Base-by-base conservation (phyloP, 2,888 invertebrate genomes). In the Sesia apiformis region DNA sequence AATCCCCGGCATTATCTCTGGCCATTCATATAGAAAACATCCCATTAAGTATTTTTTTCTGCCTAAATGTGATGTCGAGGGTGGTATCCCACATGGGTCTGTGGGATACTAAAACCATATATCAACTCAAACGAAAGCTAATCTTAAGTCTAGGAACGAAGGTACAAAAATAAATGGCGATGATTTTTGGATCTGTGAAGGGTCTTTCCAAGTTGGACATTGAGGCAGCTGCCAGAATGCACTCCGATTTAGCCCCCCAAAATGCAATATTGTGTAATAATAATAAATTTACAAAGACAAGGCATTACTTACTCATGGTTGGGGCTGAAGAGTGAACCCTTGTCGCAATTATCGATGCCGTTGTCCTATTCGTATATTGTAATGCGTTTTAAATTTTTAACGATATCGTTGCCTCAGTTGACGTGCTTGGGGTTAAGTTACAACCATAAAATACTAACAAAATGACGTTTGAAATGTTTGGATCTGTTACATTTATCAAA, bases 11-110 rank as follows among this genome's bases (percentile, higher is more conserved):
- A 65, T 64, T 61, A 46, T 70, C 69, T 75, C 71, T 69, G 70
- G 70, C 68, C 73, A 70, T 74, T 82, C 84, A 78, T 71, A 78
- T 81, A 85, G 84, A 85, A 84, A 84, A 85, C 84, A 86, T 84
- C 81, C 83, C 78, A 88, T 88, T 86, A 85, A 85, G 80, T 82
- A 84, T 74, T 86, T 87, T 87, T 87, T 88, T 85, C 79, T 77
- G 67, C 74, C 76, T 71, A 81, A 84, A 81, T 78, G 77, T 84
- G 83, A 86, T 81, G 80, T 76, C 73, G 81, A 81, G 86, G 87
- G 87, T 83, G 78, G 82, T 70, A 69, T 72, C 78, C 78, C 86
- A 85, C 81, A 85, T 84, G 87, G 73, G 78, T 79, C 78, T 76
- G 69, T 78, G 85, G 84, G 85, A 84, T 70, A 55, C 55, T 23